phyloP scores from a whole-genome alignment of 1,140 invertebrate genomes.

The Heliconius eleuchia region DNA sequence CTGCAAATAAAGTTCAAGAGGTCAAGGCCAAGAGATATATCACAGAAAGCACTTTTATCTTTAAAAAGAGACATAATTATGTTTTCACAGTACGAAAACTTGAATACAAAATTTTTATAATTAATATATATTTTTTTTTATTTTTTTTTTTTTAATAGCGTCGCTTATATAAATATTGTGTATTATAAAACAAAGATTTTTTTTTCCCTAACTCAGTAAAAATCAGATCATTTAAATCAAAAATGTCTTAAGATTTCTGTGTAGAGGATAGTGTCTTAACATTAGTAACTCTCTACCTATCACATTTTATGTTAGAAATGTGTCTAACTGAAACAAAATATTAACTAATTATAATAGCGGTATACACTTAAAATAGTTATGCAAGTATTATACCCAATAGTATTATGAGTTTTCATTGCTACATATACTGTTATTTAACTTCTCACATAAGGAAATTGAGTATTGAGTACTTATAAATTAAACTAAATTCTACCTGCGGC shows the following conservation, averaged over 20 bases:
- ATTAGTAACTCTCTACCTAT: too few relatives aligned
- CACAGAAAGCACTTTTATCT: neutral
- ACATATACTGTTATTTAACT: constrained; percentile 6
- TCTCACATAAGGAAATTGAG: neutral
- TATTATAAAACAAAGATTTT: too few relatives aligned
- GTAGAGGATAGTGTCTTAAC: too few relatives aligned
- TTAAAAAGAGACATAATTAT: neutral
- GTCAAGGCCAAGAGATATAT: neutral
- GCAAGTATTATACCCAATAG: neutral
- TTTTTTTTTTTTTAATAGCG: too few relatives aligned
- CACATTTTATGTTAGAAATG: too few relatives aligned
- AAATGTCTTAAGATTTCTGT: too few relatives aligned
- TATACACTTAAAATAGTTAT: neutral
- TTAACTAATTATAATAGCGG: neutral
- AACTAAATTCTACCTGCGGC: too few relatives aligned
- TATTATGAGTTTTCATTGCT: neutral
- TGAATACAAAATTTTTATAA: too few relatives aligned
- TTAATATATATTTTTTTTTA: too few relatives aligned
- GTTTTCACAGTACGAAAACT: neutral
- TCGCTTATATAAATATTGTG: too few relatives aligned
- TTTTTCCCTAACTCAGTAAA: too few relatives aligned
- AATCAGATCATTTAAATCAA: too few relatives aligned
- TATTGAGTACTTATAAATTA: neutral
- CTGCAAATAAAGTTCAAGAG: neutral
- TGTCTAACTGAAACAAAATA: neutral